phyloP scores from a whole-genome alignment of 2,888 invertebrate genomes.

The Cataglyphis rosenhaueri region DNA sequence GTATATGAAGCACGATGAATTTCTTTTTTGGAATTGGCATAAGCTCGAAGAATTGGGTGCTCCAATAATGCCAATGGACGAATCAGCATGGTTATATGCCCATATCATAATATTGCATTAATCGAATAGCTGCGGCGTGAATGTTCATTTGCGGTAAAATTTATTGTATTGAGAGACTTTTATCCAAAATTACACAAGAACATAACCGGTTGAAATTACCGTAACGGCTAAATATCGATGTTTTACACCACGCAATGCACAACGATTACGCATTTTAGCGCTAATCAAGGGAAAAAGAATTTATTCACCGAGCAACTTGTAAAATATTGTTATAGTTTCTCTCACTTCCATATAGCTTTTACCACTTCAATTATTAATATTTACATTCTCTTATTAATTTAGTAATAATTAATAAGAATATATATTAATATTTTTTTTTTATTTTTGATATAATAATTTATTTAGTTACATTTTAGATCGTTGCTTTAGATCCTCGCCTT shows the following conservation, averaged over 20 bases:
- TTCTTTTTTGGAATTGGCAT: slow-evolving; percentile 26
- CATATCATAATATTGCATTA: slow-evolving; percentile 30
- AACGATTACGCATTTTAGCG: slow-evolving; percentile 22
- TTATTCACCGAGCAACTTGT: neutral
- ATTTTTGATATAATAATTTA: neutral
- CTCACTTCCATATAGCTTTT: neutral
- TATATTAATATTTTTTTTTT: neutral
- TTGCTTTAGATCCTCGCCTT: neutral
- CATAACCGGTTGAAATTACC: slow-evolving; percentile 49
- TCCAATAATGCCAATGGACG: slow-evolving; percentile 20
- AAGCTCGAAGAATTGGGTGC: neutral
- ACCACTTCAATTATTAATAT: neutral
- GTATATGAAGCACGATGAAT: neutral
- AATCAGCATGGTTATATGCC: slow-evolving; percentile 11
- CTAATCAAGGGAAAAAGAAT: slow-evolving; percentile 13
- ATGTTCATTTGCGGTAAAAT: slow-evolving; percentile 34
- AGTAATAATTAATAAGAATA: neutral
- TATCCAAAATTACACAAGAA: slow-evolving; percentile 50
- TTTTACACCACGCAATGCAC: neutral
- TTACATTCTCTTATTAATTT: neutral
- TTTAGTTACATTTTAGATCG: neutral
- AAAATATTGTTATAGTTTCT: neutral
- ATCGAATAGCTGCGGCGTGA: slow-evolving; percentile 4
- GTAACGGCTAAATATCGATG: slow-evolving; percentile 17
- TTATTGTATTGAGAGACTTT: slow-evolving; percentile 44